Evolutionary conservation across 2,888 invertebrate genomes (phyloP), one percentile per base, ranked within the genome.

Genomic region (Yponomeuta malinellus): DNA sequence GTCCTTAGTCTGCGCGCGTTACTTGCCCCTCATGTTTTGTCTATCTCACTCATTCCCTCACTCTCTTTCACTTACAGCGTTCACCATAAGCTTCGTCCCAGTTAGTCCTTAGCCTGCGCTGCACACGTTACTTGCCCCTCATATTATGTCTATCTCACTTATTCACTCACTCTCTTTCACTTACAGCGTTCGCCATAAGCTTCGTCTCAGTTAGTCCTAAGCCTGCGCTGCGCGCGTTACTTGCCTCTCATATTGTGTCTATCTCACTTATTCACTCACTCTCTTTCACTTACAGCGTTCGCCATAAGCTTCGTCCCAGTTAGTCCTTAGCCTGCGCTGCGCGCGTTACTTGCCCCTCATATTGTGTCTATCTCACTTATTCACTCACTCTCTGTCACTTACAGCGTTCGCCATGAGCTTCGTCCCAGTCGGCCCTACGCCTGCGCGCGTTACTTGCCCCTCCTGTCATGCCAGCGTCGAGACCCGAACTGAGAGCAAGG

Each of bases 391-490:
- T 33, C 29, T 65, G 2, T 31, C 33, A n/a, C 23, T 65, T 70
- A 66, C 69, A 68, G 69, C 59, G 15, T 10, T n/a, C 74, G 74
- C 65, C 15, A 75, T 75, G 74, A 76, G 71, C 72, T 63, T 73
- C 9, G 73, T 73, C 15, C 73, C 73, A 69, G 89, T 92, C 65
- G 93, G 93, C 0, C 88, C 92, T 0, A 79, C 85, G 0, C 89
- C 93, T 0, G 75, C 85, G 37, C 78, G 83, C 29, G 74, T 89
- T 2, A 77, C 83, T 37, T 93, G 93, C 73, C 92, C 90, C 0
- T 87, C 87, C 3, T 94, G 94, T 73, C 82, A 84, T 2, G 84
- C 86, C 2, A 85, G 80, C 48, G 83, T 93, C 43, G 78, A 87
- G 59, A 93, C 93, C 1, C 87, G 84, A 71, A 77, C 93, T 1